Evolutionary conservation across 2,113 vertebrate species (phyloP).

Genomic region (Typhlomys cinereus): DNA sequence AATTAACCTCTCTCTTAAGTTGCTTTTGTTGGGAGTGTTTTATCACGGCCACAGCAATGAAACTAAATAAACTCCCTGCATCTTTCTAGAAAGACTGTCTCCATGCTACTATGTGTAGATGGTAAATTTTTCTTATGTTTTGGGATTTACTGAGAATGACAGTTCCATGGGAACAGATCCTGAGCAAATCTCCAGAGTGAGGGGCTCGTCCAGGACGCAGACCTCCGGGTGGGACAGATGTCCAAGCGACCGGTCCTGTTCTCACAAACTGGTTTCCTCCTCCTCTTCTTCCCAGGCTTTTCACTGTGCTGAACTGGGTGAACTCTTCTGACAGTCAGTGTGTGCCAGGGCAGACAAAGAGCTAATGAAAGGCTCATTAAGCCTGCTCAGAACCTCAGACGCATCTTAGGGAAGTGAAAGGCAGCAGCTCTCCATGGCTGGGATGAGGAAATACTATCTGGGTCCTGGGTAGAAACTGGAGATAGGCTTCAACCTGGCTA

Average conservation of each 20-base stretch:
- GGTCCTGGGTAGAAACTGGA: slow-evolving; percentile 75
- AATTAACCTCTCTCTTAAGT: too few species aligned
- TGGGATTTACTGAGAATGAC: slow-evolving; percentile 73
- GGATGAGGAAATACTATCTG: slow-evolving; percentile 63
- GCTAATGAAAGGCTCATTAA: slow-evolving; percentile 75
- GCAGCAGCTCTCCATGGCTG: slow-evolving; percentile 47
- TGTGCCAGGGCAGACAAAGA: slow-evolving; percentile 76
- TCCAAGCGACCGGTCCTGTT: slow-evolving; percentile 25
- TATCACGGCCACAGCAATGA: too few species aligned
- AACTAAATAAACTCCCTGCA: too few species aligned
- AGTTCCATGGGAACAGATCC: slow-evolving; percentile 69
- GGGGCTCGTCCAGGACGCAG: slow-evolving; percentile 19
- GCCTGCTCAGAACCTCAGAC: slow-evolving; percentile 74
- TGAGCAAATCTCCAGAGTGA: slow-evolving; percentile 74
- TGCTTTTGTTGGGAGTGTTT: too few species aligned
- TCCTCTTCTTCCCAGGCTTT: slow-evolving; percentile 6
- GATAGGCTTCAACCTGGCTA: slow-evolving; percentile 70
- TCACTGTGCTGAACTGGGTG: slow-evolving; percentile 62
- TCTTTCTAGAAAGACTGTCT: not conserved
- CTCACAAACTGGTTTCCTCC: slow-evolving; percentile 53
- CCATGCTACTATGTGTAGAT: not conserved
- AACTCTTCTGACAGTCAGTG: slow-evolving; percentile 73
- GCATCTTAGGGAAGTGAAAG: slow-evolving; percentile 61
- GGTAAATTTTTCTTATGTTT: slow-evolving; percentile 13
- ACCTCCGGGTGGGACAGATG: slow-evolving; percentile 22